phyloP scores from a whole-genome alignment of 2,888 invertebrate genomes.

The Herminia tarsipennalis region DNA sequence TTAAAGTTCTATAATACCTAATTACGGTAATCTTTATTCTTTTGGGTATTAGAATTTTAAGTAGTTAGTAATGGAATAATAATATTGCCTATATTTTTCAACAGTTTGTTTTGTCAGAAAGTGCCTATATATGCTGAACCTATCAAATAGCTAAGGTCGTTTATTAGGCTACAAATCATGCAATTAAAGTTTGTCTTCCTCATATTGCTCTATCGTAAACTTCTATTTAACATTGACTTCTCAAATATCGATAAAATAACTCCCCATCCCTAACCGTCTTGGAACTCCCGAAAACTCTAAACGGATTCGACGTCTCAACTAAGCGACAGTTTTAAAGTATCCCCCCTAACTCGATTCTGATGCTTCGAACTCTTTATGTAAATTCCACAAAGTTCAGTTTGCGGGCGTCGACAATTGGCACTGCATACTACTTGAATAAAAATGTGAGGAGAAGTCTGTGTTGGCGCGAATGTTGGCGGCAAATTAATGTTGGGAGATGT shows the following conservation, averaged over 20 bases:
- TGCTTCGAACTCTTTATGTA: conserved; percentile 82
- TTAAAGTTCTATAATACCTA: no score
- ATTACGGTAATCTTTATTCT: no score
- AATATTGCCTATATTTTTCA: no score
- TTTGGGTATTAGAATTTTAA: no score
- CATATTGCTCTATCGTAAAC: no score
- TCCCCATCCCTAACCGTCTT: conserved; percentile 45
- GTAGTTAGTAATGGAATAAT: no score
- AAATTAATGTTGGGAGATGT: conserved; percentile 8
- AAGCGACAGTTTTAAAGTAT: conserved; percentile 84
- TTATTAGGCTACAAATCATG: no score
- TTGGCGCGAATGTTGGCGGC: conserved; percentile 6
- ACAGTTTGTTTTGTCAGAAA: no score
- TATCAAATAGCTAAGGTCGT: no score
- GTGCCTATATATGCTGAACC: no score
- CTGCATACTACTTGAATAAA: conserved; percentile 29
- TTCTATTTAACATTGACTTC: no score
- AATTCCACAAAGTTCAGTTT: conserved; percentile 69
- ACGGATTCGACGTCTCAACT: conserved; percentile 82
- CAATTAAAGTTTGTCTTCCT: no score
- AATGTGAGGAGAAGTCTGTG: conserved; percentile 5
- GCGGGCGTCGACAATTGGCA: conserved; percentile 46
- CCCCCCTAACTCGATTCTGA: conserved; percentile 81
- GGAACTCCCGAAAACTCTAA: conserved; percentile 75
- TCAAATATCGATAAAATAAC: conserved; percentile 17